Conservation (phyloP, 2,888 invertebrate species). For the Agonopterix alstromeriana region DNA sequence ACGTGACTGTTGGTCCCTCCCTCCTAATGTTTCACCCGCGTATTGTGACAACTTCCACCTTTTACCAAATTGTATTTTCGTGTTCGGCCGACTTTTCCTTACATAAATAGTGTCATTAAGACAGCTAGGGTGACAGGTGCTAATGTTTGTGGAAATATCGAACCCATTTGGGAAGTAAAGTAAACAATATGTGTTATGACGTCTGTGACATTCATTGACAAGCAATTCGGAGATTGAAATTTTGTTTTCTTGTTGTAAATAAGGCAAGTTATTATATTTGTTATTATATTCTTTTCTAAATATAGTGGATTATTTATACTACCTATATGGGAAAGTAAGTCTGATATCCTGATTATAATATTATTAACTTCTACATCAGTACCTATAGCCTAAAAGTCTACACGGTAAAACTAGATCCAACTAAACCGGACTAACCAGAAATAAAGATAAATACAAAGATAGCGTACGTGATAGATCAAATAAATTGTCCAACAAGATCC, state of each 20-base stretch:
- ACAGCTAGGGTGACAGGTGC: conserved; percentile 65
- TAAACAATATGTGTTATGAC: conserved; percentile 51
- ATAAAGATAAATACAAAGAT: too few species aligned
- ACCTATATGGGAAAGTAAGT: too few species aligned
- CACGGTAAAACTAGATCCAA: too few species aligned
- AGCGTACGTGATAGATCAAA: conserved; percentile 10
- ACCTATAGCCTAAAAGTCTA: too few species aligned
- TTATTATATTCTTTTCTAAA: too few species aligned
- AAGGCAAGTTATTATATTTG: too few species aligned
- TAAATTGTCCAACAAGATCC: conserved; percentile 31
- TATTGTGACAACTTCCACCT: conserved; percentile 70
- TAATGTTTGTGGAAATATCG: conserved; percentile 63
- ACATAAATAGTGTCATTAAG: conserved; percentile 76
- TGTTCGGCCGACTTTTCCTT: conserved; percentile 73
- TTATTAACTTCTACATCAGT: too few species aligned
- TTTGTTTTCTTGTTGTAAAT: background rate
- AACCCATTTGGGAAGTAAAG: conserved; percentile 52
- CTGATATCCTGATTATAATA: too few species aligned
- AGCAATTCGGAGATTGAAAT: conserved; percentile 21
- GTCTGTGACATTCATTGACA: conserved; percentile 30
- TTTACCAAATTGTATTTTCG: conserved; percentile 75
- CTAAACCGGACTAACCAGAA: too few species aligned
- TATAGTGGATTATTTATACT: too few species aligned
- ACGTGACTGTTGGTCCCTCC: conserved; percentile 26
- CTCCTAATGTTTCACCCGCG: conserved; percentile 68